These are phyloP conservation scores for Cyphomyrus discorhynchus DNA, from an alignment of 2,113 vertebrate genomes.

Conservation along the genomic window DNA sequence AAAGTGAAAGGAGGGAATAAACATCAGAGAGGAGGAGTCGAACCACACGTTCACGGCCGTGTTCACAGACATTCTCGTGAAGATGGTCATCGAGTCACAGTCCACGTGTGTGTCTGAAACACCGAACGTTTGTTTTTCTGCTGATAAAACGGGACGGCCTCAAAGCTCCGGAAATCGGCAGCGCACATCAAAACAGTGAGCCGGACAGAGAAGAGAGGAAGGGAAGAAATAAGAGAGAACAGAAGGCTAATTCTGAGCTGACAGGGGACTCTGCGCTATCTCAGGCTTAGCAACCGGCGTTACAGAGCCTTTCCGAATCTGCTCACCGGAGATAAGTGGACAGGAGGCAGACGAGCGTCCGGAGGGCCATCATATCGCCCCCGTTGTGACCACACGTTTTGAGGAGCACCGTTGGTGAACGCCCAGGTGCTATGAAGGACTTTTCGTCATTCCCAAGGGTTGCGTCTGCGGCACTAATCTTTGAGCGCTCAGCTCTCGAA, in stretches of 20 bases:
- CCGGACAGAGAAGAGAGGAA: background rate
- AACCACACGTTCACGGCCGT: background rate
- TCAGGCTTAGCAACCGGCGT: conserved; percentile 39
- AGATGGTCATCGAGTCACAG: background rate
- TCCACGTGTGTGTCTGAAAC: background rate
- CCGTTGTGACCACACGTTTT: background rate
- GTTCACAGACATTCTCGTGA: background rate
- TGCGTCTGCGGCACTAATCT: conserved; percentile 6
- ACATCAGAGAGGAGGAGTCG: background rate
- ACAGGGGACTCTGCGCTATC: conserved; percentile 41
- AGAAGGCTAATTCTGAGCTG: conserved; percentile 30
- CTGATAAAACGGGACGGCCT: background rate
- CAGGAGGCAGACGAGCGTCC: conserved; percentile 36
- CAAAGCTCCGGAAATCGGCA: background rate
- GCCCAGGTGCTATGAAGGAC: conserved; percentile 11
- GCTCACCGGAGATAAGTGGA: conserved; percentile 59
- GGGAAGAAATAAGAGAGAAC: background rate
- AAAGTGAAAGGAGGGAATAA: background rate
- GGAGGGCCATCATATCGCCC: conserved; percentile 33
- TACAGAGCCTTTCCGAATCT: conserved; percentile 50
- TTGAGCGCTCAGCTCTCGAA: background rate
- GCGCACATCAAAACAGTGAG: background rate
- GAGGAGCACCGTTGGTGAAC: background rate
- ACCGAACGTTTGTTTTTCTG: background rate
- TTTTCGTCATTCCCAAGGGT: background rate